A percentile compares a stretch with the other conserved stretches of the same genome.
Conservation (phyloP, 1,140 invertebrate species). For the Brachionus asplanchnoidis region DNA sequence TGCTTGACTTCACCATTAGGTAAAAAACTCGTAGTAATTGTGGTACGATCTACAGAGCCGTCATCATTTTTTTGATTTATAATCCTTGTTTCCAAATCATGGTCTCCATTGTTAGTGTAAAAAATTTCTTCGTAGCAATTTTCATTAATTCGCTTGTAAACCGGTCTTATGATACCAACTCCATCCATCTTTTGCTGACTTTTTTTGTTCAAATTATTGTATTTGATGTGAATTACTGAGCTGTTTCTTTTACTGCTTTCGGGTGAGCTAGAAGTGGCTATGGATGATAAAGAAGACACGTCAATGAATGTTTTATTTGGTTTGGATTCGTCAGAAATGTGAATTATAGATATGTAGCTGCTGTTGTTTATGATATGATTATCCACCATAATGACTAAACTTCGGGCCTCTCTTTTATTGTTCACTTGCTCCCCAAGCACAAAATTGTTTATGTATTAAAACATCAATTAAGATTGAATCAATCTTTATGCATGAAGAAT, state of each 20-base stretch:
- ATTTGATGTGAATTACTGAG: neutral
- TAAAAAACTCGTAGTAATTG: neutral
- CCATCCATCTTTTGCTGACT: neutral
- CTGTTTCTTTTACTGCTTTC: neutral
- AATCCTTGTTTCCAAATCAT: conserved; percentile 2
- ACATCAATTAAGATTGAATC: neutral
- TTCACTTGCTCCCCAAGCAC: neutral
- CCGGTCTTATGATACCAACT: neutral
- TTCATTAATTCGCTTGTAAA: neutral
- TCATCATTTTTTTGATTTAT: neutral
- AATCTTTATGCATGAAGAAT: neutral
- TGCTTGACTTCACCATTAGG: neutral
- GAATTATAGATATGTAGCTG: conserved; percentile 8
- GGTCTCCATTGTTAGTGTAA: neutral
- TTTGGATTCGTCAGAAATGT: neutral
- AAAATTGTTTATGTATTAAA: neutral
- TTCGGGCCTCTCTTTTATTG: neutral
- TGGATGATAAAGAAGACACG: neutral
- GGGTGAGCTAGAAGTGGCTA: neutral
- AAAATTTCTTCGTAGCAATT: neutral
- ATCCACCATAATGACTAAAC: neutral
- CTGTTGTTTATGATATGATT: neutral
- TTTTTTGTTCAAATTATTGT: neutral
- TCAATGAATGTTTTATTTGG: neutral
- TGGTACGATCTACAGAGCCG: neutral